phyloP scores from a whole-genome alignment of 2,797 vertebrate species.

The Chanos chanos region DNA sequence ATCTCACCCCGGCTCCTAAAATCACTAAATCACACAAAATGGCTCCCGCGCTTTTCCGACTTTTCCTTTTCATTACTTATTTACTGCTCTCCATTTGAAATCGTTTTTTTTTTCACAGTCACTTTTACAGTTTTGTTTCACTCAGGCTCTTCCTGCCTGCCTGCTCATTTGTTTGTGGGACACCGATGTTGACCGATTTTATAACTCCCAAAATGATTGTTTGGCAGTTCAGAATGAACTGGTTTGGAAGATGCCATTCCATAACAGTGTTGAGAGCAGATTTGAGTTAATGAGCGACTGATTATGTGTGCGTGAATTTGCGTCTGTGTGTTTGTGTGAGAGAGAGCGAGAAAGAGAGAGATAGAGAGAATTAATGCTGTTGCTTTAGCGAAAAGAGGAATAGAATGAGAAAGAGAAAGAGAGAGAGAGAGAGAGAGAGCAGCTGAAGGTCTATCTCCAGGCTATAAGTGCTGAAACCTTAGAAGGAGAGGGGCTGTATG shows the following conservation, averaged over 20 bases:
- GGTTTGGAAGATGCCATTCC: too few species aligned
- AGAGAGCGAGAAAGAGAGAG: slow-evolving; percentile 46
- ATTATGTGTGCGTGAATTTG: neutral
- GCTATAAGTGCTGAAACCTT: slow-evolving; percentile 13
- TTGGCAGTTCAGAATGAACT: too few species aligned
- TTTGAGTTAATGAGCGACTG: too few species aligned
- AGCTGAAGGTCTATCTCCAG: neutral
- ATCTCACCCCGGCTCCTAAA: slow-evolving; percentile 11
- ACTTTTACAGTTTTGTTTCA: neutral
- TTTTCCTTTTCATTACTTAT: slow-evolving; percentile 14
- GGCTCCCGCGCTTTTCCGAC: slow-evolving; percentile 17
- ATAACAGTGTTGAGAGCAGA: too few species aligned
- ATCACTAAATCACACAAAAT: slow-evolving; percentile 34
- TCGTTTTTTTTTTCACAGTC: too few species aligned
- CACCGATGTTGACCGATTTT: too few species aligned
- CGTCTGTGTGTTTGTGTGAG: slow-evolving; percentile 1
- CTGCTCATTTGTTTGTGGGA: too few species aligned
- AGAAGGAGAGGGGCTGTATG: slow-evolving; percentile 30
- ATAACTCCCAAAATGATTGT: too few species aligned
- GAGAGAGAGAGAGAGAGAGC: neutral
- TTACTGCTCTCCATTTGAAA: too few species aligned
- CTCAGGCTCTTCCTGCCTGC: too few species aligned
- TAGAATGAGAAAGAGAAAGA: slow-evolving; percentile 10
- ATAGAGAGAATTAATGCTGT: slow-evolving; percentile 58
- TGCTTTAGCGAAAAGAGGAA: too few species aligned